These are phyloP conservation scores for Leptinotarsa lineolata DNA, from an alignment of 1,140 invertebrate species.

Conservation along the genomic window DNA sequence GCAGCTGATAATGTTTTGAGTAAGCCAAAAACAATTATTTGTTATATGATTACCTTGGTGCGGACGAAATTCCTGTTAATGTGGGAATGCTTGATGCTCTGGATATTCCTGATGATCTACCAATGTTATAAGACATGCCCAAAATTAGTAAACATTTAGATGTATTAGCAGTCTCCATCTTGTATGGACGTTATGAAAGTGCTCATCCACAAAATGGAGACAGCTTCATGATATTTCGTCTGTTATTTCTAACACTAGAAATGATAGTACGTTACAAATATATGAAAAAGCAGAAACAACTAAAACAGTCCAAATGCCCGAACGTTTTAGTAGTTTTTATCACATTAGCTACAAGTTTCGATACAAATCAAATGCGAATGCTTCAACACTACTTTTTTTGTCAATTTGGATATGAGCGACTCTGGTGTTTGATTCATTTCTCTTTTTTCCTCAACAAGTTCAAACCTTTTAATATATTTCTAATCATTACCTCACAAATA, in stretches of 20 bases:
- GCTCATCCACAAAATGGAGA: neutral
- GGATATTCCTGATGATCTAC: slow-evolving; percentile 67
- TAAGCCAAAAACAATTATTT: neutral
- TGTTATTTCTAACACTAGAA: neutral
- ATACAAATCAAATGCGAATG: too few species aligned
- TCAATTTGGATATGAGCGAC: too few species aligned
- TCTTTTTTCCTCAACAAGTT: too few species aligned
- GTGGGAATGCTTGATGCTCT: slow-evolving; percentile 87
- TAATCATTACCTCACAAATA: too few species aligned
- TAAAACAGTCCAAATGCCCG: neutral
- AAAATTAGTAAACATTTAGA: slow-evolving; percentile 41
- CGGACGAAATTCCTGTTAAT: slow-evolving; percentile 63
- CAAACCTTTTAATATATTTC: too few species aligned
- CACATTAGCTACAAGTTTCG: too few species aligned
- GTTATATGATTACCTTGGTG: slow-evolving; percentile 71
- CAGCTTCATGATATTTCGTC: neutral
- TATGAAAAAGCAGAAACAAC: neutral
- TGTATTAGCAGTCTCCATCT: neutral
- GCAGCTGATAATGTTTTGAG: neutral
- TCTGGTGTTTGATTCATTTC: too few species aligned
- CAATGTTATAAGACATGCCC: slow-evolving; percentile 52
- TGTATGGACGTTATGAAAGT: neutral
- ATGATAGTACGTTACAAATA: neutral
- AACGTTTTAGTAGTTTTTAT: too few species aligned
- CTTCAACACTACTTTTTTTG: too few species aligned